Percentiles rank a stretch among this genome's conserved stretches.
These are phyloP conservation scores for Rissa tridactyla DNA, from an alignment of 2,113 vertebrate genomes.

Conservation along the genomic window DNA sequence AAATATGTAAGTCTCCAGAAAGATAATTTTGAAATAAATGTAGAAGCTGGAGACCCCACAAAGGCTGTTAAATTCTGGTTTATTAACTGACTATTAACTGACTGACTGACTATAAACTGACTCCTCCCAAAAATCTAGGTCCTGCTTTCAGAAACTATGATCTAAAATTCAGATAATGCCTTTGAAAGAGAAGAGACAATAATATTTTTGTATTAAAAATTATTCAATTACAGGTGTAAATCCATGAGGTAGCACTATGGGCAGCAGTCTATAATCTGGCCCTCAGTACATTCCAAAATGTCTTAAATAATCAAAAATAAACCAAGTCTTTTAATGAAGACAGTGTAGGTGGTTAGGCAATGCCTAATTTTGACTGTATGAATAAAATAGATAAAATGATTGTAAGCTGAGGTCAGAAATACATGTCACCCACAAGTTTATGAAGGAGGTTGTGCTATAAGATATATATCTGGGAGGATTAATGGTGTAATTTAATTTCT, in stretches of 20 bases:
- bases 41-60: neutral
- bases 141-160: neutral
- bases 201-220: neutral
- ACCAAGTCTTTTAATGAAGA: neutral
- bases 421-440: neutral
- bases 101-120: neutral
- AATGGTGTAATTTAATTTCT: neutral
- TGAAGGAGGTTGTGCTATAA: neutral
- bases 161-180: neutral
- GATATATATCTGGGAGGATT: neutral
- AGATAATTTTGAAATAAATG: neutral
- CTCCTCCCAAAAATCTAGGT: neutral
- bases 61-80: neutral
- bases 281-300: neutral
- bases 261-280: neutral
- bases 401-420: neutral
- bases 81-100: neutral
- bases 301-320: neutral
- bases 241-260: neutral
- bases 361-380: neutral
- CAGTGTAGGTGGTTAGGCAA: neutral
- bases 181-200: neutral
- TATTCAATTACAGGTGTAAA: neutral
- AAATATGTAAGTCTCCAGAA: rapidly evolving
- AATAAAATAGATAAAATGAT: neutral